These are phyloP conservation scores for Rhopalosiphum maidis DNA, from an alignment of 1,140 invertebrate genomes.

Conservation along the genomic window DNA sequence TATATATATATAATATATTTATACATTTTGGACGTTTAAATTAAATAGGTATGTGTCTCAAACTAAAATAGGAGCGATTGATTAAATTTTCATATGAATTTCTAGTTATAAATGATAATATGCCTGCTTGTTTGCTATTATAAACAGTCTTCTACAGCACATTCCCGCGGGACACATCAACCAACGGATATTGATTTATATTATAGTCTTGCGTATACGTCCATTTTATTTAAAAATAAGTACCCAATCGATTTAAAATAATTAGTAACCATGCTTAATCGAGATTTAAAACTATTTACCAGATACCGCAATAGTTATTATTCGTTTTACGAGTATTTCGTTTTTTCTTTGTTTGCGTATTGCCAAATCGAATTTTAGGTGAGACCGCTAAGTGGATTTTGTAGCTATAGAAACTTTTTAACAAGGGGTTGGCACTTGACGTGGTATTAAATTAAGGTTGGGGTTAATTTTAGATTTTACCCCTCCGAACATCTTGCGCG, in stretches of 20 bases:
- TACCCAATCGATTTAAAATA: not conserved
- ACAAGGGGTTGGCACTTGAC: conserved; percentile 31
- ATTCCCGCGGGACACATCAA: not conserved
- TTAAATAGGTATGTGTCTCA: too few relatives aligned
- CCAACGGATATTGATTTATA: not conserved
- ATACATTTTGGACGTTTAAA: not conserved
- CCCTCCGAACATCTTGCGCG: not conserved
- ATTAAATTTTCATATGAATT: too few relatives aligned
- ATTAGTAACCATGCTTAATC: not conserved
- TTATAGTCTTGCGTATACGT: not conserved
- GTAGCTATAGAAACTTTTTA: conserved; percentile 25
- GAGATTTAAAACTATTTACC: not conserved
- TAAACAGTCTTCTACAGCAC: not conserved
- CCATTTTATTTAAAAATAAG: not conserved
- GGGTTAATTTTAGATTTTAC: conserved; percentile 34
- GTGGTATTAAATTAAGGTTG: conserved; percentile 20
- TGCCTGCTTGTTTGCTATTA: not conserved
- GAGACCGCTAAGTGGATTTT: conserved; percentile 42
- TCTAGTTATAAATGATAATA: not conserved
- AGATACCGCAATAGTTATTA: not conserved
- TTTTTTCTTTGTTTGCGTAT: not conserved
- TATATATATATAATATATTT: too few relatives aligned
- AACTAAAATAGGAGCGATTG: too few relatives aligned
- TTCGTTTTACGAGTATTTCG: not conserved
- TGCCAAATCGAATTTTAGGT: conserved; percentile 2